Conservation (phyloP, 2,113 vertebrate species). For the Ploceus nigricollis region DNA sequence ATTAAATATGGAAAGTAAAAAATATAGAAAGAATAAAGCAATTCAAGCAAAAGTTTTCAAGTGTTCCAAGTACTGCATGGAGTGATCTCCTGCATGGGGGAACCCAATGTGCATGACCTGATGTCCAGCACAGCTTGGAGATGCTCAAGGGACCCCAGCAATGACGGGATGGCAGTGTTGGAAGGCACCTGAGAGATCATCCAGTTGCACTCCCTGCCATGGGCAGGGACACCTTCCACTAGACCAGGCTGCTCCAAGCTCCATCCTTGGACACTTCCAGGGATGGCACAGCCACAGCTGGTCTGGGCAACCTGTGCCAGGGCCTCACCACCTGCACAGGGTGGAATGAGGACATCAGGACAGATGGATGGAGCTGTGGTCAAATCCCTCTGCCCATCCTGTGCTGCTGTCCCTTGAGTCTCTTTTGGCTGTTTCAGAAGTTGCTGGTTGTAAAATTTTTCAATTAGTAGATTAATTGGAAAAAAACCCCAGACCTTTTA, state of each 20-base stretch:
- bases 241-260: rapidly evolving
- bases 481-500: not conserved
- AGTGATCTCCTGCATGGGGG: rapidly evolving
- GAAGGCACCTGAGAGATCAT: too few relatives aligned
- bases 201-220: not conserved
- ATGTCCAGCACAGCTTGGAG: rapidly evolving
- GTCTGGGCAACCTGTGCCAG: not conserved
- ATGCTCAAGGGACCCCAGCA: not conserved
- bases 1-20: not conserved
- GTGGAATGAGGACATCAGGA: not conserved
- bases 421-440: not conserved
- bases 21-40: not conserved
- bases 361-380: not conserved
- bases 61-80: not conserved
- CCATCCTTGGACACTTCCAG: not conserved
- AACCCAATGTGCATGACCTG: rapidly evolving
- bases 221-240: not conserved
- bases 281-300: not conserved
- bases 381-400: not conserved
- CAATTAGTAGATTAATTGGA: not conserved
- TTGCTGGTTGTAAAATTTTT: not conserved
- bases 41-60: not conserved
- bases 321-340: rapidly evolving
- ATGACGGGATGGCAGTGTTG: not conserved
- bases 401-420: not conserved